Conservation (phyloP, 1,140 invertebrate genomes). For the Tetragonula clypearis region DNA sequence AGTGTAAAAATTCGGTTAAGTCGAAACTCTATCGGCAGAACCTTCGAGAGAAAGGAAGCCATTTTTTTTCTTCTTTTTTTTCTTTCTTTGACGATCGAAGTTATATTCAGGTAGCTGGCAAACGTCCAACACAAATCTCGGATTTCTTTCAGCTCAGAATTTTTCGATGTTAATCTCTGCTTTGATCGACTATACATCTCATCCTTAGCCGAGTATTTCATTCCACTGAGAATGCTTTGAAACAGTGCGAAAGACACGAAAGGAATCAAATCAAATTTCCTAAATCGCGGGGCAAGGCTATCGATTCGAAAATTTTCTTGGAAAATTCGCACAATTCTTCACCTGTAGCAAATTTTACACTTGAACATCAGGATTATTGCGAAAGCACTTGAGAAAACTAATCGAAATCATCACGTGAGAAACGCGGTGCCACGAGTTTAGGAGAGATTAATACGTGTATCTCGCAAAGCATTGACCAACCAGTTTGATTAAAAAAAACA, state of each 20-base stretch:
- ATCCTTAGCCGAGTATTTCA: not conserved
- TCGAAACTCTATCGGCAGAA: not conserved
- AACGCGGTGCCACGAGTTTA: not conserved
- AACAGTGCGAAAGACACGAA: not conserved
- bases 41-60: not conserved
- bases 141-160: not conserved
- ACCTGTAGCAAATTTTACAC: no score
- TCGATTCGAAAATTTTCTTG: no score
- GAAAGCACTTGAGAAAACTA: no score
- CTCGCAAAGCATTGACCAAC: not conserved
- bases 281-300: no score
- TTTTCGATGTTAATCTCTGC: not conserved
- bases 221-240: not conserved
- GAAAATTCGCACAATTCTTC: no score
- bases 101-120: not conserved
- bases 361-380: no score
- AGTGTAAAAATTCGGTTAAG: constrained; percentile 25
- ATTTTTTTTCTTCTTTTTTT: not conserved
- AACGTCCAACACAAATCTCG: not conserved
- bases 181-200: not conserved
- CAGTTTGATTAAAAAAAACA: not conserved
- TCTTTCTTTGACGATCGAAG: not conserved
- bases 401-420: not conserved
- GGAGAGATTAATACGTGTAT: not conserved
- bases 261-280: no score